Evolutionary conservation across 2,113 vertebrate genomes (phyloP).

Genomic region (Lutjanus erythropterus): DNA sequence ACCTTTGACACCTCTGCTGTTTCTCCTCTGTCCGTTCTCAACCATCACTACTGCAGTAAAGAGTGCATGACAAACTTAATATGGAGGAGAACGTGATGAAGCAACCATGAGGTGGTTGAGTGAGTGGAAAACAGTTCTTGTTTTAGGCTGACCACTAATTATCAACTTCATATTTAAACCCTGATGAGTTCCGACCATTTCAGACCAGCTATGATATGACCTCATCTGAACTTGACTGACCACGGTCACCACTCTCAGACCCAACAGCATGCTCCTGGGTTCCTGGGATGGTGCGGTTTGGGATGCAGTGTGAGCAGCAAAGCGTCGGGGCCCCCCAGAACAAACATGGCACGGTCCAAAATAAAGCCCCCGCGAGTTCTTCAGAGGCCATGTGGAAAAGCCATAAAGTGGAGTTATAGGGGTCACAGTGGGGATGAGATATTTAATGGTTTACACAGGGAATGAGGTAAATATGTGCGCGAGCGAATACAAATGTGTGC

Average conservation of each 20-base stretch:
- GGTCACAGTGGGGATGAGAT: slow-evolving; percentile 79
- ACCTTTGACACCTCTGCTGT: too few species aligned
- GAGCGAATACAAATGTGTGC: slow-evolving; percentile 5
- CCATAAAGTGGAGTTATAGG: slow-evolving; percentile 82
- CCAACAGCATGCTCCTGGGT: slow-evolving; percentile 57
- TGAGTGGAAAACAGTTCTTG: slow-evolving; percentile 38
- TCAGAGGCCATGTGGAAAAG: slow-evolving; percentile 86
- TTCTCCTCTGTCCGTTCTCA: not conserved
- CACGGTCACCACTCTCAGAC: slow-evolving; percentile 66
- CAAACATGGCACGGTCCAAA: slow-evolving; percentile 85
- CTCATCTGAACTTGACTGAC: slow-evolving; percentile 73
- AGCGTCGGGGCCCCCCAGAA: slow-evolving; percentile 72
- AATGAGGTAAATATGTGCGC: slow-evolving; percentile 55
- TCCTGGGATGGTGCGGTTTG: slow-evolving; percentile 77
- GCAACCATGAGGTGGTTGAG: slow-evolving; percentile 17
- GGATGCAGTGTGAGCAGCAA: slow-evolving; percentile 74
- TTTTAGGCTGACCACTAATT: slow-evolving; percentile 55
- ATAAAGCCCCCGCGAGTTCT: slow-evolving; percentile 84
- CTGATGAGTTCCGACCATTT: slow-evolving; percentile 13
- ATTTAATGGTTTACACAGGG: slow-evolving; percentile 82
- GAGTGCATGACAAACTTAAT: slow-evolving; percentile 3
- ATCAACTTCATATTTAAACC: slow-evolving; percentile 35
- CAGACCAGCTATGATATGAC: slow-evolving; percentile 47
- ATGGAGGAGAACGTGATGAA: slow-evolving; percentile 36
- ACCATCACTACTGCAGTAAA: not conserved